These are phyloP conservation scores for Chelonoidis abingdonii DNA, from an alignment of 2,113 vertebrate genomes.

Conservation along the genomic window DNA sequence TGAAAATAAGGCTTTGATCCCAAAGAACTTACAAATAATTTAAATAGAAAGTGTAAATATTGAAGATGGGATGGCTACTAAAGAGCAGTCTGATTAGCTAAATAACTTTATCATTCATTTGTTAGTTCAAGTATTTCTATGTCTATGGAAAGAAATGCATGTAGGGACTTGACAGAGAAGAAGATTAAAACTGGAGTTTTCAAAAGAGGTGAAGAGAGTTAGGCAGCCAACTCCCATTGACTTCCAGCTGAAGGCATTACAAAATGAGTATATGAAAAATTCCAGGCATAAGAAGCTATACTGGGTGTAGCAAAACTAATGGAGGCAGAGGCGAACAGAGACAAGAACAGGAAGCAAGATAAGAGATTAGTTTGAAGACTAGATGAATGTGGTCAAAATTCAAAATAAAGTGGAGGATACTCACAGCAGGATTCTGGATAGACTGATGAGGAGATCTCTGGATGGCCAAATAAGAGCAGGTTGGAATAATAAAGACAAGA, in stretches of 20 bases:
- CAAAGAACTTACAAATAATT: neutral
- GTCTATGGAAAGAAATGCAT: neutral
- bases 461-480: neutral
- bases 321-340: neutral
- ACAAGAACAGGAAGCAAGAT: neutral
- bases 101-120: neutral
- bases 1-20: neutral
- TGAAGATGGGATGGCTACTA: neutral
- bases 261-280: neutral
- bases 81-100: neutral
- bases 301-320: neutral
- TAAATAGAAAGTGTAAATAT: accelerated
- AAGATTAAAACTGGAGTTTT: neutral
- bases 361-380: neutral
- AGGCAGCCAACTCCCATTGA: neutral
- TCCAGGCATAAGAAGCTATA: neutral
- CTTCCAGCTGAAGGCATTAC: neutral
- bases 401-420: neutral
- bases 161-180: neutral
- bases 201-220: neutral
- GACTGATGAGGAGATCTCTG: neutral
- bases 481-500: neutral
- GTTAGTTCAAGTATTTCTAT: neutral
- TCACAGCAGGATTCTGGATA: neutral
- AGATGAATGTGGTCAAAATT: neutral